Evolutionary conservation across 2,888 invertebrate species (phyloP), one percentile per base, ranked within the genome.

Genomic region (Molorchus minor): DNA sequence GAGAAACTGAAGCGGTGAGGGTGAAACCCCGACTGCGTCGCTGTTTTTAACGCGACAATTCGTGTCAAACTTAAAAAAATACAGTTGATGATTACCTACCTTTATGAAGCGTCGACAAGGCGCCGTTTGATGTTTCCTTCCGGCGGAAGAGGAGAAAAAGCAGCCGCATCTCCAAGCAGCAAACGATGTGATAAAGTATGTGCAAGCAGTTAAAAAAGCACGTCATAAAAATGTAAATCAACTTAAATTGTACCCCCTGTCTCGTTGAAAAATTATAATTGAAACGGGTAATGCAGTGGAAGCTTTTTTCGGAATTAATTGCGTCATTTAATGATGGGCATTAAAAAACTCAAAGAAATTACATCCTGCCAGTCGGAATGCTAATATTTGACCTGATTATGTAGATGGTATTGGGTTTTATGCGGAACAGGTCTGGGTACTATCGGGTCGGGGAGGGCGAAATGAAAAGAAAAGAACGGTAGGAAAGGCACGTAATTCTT

Each of bases 171-270:
- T 45, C 17, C 33, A 17, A 45, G 21, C 45, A 12, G 16, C 45
- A 30, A 45, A 45, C 17, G 45, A n/a, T 30, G 17, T 45, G 45
- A 16, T 45, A 45, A 45, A 45, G 33, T 45, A 30, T 45, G 29
- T 45, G 45, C 12, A 16, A 45, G 33, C 45, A 21, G 10, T 29
- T 36, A 25, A 55, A 36, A 54, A 38, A 55, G 19, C 36, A 25
- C 36, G 45, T 38, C 38, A 55, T 55, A 45, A 55, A 55, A 55
- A 55, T 55, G 54, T 38, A 55, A 55, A 55, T 55, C 45, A 38
- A 29, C 38, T 36, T 33, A 55, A 55, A 55, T 55, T 55, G 45
- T 44, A 38, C 13, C 12, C n/a, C 36, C 45, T 19, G 45, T 36
- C 45, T 38, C 12, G 45, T 35, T 54, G 36, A 45, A 55, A 55